These are phyloP conservation scores for Amphibalanus amphitrite DNA, from an alignment of 1,140 invertebrate species.

Conservation along the genomic window DNA sequence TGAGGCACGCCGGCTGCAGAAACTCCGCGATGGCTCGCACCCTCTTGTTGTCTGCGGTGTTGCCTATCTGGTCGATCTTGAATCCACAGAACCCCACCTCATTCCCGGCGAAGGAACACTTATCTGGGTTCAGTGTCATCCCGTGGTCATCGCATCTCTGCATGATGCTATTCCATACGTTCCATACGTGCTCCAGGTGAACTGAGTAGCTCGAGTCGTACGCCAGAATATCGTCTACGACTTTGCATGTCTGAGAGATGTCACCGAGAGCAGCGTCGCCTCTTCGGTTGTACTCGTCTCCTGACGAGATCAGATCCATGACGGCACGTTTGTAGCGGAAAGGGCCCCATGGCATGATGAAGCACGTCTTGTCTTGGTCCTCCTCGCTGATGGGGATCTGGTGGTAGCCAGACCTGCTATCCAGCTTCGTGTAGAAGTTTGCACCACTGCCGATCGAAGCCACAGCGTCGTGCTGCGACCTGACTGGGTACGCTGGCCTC, in stretches of 20 bases:
- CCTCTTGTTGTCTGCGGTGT: slow-evolving; percentile 2
- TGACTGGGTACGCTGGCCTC: slow-evolving; percentile 18
- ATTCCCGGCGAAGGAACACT: neutral
- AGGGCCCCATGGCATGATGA: slow-evolving; percentile 22
- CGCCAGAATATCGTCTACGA: slow-evolving; percentile 4
- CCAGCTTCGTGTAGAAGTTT: slow-evolving; percentile 16
- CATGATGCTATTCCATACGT: no score
- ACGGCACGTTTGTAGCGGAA: slow-evolving; percentile 18
- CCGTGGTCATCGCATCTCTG: neutral
- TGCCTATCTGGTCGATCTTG: neutral
- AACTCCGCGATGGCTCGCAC: neutral
- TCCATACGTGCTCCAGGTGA: neutral
- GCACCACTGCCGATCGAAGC: slow-evolving; percentile 6
- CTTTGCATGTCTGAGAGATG: slow-evolving; percentile 5
- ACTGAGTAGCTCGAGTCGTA: neutral
- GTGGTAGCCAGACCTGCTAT: slow-evolving; percentile 23
- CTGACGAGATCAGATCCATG: slow-evolving; percentile 19
- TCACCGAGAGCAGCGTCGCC: slow-evolving; percentile 4
- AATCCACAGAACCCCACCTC: neutral
- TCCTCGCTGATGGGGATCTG: slow-evolving; percentile 19
- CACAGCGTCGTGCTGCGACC: slow-evolving; percentile 17
- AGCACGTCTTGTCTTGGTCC: slow-evolving; percentile 18
- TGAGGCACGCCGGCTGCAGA: slow-evolving; percentile 4
- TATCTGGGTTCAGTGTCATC: neutral
- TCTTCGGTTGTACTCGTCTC: slow-evolving; percentile 5